Evolutionary conservation across 2,888 invertebrate species (phyloP).

Genomic region (Craniophora ligustri): DNA sequence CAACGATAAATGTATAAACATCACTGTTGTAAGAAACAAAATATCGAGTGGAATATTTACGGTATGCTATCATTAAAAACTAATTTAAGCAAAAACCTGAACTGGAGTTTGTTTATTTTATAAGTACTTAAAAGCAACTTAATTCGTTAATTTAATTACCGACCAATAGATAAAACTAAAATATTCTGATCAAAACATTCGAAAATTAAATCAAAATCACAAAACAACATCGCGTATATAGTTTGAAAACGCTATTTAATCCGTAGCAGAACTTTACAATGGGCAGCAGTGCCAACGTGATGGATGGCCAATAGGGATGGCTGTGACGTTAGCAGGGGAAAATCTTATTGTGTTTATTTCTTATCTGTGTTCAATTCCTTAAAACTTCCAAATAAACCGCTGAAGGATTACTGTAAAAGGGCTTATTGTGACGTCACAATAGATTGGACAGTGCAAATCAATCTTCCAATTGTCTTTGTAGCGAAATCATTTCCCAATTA

Average conservation of each 20-base stretch:
- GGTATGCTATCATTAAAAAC: too few relatives aligned
- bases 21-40: too few relatives aligned
- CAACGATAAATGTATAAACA: neutral
- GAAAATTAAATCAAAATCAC: conserved; percentile 39
- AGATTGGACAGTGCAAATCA: conserved; percentile 47
- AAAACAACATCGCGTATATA: conserved; percentile 50
- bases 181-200: conserved; percentile 10
- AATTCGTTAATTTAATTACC: too few relatives aligned
- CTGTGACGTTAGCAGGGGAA: conserved; percentile 53
- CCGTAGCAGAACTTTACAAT: conserved; percentile 59
- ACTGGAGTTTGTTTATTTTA: too few relatives aligned
- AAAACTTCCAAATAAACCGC: conserved; percentile 50
- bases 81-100: too few relatives aligned
- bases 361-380: conserved; percentile 52
- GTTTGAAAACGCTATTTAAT: conserved; percentile 58
- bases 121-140: too few relatives aligned
- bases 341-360: conserved; percentile 55
- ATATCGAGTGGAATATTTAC: too few relatives aligned
- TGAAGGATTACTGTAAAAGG: conserved; percentile 53
- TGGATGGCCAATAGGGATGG: conserved; percentile 66
- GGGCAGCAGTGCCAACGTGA: conserved; percentile 60
- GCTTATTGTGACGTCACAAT: conserved; percentile 44
- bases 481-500: conserved; percentile 40
- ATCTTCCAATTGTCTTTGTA: conserved; percentile 49
- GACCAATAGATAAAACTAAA: neutral